These are phyloP conservation scores for Furnarius figulus DNA, from an alignment of 2,113 vertebrate species.

Conservation along the genomic window DNA sequence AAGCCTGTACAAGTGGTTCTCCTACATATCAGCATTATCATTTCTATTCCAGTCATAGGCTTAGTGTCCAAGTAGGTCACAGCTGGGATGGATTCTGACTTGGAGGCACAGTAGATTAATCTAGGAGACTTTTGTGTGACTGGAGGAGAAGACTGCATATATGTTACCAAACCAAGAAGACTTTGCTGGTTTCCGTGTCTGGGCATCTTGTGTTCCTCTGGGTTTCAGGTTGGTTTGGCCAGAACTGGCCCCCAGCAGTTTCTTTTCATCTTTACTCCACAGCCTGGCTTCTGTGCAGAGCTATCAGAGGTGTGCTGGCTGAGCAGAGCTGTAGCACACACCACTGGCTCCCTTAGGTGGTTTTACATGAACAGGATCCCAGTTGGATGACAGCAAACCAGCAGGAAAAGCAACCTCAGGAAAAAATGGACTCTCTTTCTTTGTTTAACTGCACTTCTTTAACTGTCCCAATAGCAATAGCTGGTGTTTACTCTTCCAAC, in stretches of 20 bases:
- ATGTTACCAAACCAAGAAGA: background rate
- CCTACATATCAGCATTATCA: background rate
- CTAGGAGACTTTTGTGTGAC: background rate
- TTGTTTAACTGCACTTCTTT: background rate
- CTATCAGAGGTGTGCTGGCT: background rate
- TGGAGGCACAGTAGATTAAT: background rate
- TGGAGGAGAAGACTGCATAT: background rate
- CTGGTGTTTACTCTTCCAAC: background rate
- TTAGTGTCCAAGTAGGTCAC: background rate
- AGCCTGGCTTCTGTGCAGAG: background rate
- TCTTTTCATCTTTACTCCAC: background rate
- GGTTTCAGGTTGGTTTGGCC: background rate
- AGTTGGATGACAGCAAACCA: background rate
- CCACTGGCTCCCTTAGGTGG: accelerated
- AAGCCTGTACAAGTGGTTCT: background rate
- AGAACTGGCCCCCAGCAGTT: background rate
- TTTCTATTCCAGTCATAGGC: background rate
- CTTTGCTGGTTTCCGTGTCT: background rate
- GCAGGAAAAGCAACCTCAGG: background rate
- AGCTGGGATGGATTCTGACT: background rate
- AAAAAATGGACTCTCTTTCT: background rate
- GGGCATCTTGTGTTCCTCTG: background rate
- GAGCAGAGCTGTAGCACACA: accelerated
- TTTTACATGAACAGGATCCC: background rate
- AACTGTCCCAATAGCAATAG: background rate